phyloP scores from a whole-genome alignment of 1,140 invertebrate species.

The Drosophila tsacasi region DNA sequence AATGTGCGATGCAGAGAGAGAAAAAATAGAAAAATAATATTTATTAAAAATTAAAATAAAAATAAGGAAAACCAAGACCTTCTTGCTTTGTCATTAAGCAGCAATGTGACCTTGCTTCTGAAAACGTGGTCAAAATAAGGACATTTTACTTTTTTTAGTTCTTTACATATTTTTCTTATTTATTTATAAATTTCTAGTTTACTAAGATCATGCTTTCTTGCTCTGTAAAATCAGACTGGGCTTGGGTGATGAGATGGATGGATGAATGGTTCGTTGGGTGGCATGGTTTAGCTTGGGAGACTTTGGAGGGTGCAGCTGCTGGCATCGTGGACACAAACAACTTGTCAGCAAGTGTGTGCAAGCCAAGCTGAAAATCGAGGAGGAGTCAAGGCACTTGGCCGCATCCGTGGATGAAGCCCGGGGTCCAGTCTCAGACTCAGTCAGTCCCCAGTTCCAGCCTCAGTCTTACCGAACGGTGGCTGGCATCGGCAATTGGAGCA shows the following conservation, averaged over 20 bases:
- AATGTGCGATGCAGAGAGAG: conserved; percentile 42
- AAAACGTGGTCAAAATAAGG: neutral
- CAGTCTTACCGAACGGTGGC: conserved; percentile 13
- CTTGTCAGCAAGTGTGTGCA: conserved; percentile 78
- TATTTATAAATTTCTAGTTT: too few species aligned
- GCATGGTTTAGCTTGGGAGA: conserved; percentile 34
- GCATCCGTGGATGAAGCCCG: conserved; percentile 62
- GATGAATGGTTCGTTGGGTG: conserved; percentile 49
- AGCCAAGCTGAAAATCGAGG: conserved; percentile 33
- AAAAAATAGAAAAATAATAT: neutral
- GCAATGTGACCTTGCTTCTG: neutral
- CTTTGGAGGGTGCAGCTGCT: conserved; percentile 45
- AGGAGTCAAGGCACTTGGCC: conserved; percentile 80
- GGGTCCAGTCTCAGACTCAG: conserved; percentile 29
- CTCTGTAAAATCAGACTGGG: conserved; percentile 6
- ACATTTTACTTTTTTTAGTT: neutral
- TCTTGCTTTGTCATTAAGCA: neutral
- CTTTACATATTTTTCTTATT: neutral
- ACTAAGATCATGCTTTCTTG: neutral
- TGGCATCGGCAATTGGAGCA: conserved; percentile 72
- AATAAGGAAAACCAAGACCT: neutral
- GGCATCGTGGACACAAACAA: conserved; percentile 58
- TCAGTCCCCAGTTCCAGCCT: neutral
- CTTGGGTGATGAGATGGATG: conserved; percentile 38
- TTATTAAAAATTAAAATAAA: too few species aligned